Evolutionary conservation across 2,888 invertebrate species (phyloP), one percentile per base, ranked within the genome.

Genomic region (Orthosia incerta): DNA sequence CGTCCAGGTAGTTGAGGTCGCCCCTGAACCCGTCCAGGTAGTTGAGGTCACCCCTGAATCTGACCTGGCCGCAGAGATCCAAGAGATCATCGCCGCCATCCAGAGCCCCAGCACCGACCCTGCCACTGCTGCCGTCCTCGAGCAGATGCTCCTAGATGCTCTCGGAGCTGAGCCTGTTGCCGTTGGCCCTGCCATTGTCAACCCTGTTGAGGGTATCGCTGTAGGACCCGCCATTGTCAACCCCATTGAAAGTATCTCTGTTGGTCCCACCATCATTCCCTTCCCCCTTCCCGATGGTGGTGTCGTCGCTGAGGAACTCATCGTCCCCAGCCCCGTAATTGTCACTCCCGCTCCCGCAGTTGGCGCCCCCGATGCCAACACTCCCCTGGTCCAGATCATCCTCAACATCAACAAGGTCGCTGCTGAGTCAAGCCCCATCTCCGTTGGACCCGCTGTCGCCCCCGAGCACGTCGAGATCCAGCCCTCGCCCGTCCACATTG

Each of bases 21-120:
- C 81, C 48, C 85, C 85, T 15, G 72, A 64, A 12, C 69, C 80
- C 59, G 73, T 79, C 1, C 80, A 71, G 68, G 74, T 85, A 53
- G 80, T 86, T 45, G 60, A 74, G 53, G 66, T 74, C 66, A 31
- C n/a, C 53, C 51, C 13, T n/a, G 51, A 13, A 13, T 0, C 71
- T 62, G 63, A 23, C 20, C 50, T n/a, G 12, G 53, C 69, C 18
- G 72, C 87, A 23, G 87, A 91, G 86, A 64, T 93, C 79, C 85
- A 89, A 80, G 88, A 89, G 77, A 91, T 93, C 85, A 82, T 93
- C 68, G 91, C 87, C 66, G 93, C 93, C 85, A 93, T 93, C 91
- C 77, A 91, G 70, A 91, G 90, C 90, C 92, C 92, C 80, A 89
- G 89, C 91, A 91, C 92, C 75, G 86, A 92, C 88, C 92, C 91